A percentile compares a stretch with the other conserved stretches of the same genome.
Evolutionary conservation across 2,888 invertebrate species (phyloP).

Genomic region (Cyclophora albipunctata): DNA sequence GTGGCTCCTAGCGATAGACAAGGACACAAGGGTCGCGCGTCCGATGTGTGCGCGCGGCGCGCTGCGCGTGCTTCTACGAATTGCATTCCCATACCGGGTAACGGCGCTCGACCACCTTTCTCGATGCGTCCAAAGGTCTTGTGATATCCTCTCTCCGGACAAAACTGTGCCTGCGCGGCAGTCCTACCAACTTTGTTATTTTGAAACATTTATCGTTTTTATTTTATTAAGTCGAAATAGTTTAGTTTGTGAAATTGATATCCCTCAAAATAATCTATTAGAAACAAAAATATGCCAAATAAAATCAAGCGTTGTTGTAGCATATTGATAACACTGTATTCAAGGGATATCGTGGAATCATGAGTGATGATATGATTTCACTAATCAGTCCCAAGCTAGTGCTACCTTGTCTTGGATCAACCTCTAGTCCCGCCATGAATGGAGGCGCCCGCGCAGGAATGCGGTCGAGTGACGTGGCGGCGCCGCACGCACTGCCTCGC

Average conservation of each 20-base stretch:
- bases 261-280: no score
- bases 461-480: constrained; percentile 77
- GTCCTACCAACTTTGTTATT: no score
- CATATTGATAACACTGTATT: no score
- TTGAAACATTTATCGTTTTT: no score
- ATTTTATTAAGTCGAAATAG: no score
- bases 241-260: no score
- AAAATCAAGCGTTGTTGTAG: no score
- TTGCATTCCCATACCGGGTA: constrained; percentile 70
- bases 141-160: constrained; percentile 33
- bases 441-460: constrained; percentile 71
- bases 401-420: constrained; percentile 3
- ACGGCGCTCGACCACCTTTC: constrained; percentile 58
- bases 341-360: no score
- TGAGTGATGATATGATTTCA: no score
- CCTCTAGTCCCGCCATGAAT: constrained; percentile 55
- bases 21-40: constrained; percentile 39
- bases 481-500: constrained; percentile 72
- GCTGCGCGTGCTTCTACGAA: constrained; percentile 67
- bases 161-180: no score
- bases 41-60: constrained; percentile 34
- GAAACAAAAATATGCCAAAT: no score
- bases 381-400: no score
- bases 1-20: constrained; percentile 33
- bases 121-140: constrained; percentile 53